Evolutionary conservation across 1,140 invertebrate genomes (phyloP).

Genomic region (Pectinophora gossypiella): DNA sequence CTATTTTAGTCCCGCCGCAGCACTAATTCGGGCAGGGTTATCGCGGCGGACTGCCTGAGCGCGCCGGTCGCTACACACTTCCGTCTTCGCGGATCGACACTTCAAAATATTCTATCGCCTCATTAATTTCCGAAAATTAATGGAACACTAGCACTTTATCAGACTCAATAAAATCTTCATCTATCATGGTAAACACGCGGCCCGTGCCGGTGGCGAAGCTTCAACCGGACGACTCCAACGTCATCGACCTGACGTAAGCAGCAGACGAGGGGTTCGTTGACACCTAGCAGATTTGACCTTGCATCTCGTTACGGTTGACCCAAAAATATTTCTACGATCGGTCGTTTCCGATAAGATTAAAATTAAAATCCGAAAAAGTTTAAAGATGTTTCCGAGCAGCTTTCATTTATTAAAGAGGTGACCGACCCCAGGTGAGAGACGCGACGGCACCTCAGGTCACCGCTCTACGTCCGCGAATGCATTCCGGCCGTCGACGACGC

Average conservation of each 20-base stretch:
- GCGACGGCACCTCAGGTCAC: slow-evolving; percentile 67
- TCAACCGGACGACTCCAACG: slow-evolving; percentile 49
- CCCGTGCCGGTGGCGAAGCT: slow-evolving; percentile 15
- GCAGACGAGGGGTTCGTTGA: slow-evolving; percentile 67
- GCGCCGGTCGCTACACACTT: slow-evolving; percentile 54
- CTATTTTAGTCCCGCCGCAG: slow-evolving; percentile 71
- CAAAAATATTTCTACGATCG: slow-evolving; percentile 39
- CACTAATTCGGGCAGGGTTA: slow-evolving; percentile 75
- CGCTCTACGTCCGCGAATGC: slow-evolving; percentile 71
- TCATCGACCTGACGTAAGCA: slow-evolving; percentile 66
- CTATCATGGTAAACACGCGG: not conserved
- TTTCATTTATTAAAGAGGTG: slow-evolving; percentile 43
- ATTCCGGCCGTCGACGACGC: slow-evolving; percentile 70
- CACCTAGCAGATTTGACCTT: slow-evolving; percentile 65
- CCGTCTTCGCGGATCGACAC: slow-evolving; percentile 59
- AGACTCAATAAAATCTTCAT: too few species aligned
- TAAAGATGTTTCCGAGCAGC: slow-evolving; percentile 7
- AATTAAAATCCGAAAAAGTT: slow-evolving; percentile 17
- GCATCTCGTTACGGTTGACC: slow-evolving; percentile 55
- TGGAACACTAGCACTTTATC: not conserved
- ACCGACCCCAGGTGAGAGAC: slow-evolving; percentile 62
- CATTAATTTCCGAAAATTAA: not conserved
- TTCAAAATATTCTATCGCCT: slow-evolving; percentile 21
- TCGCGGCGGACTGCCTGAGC: slow-evolving; percentile 60
- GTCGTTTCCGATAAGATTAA: slow-evolving; percentile 15